Evolutionary conservation across 2,113 vertebrate genomes (phyloP).

Genomic region (Acrocephalus arundinaceus): DNA sequence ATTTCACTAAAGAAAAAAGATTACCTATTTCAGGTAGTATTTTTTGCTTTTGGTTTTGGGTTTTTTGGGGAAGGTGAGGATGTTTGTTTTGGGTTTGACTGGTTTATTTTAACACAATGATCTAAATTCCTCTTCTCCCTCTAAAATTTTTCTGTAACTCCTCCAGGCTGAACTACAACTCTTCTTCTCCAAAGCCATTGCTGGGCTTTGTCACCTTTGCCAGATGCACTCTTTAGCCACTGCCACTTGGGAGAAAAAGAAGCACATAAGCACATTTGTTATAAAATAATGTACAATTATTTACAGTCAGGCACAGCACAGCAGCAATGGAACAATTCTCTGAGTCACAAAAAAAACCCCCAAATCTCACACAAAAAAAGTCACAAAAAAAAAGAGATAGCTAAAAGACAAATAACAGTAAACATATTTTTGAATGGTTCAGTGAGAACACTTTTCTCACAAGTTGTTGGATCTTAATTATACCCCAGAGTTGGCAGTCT

Average conservation of each 20-base stretch:
- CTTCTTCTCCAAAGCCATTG: not conserved
- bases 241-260: not conserved
- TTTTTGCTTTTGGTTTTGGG: not conserved
- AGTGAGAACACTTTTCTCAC: not conserved
- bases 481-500: not conserved
- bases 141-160: not conserved
- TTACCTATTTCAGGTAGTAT: not conserved
- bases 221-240: not conserved
- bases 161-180: not conserved
- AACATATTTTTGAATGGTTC: not conserved
- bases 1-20: not conserved
- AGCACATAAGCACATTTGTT: not conserved
- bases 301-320: not conserved
- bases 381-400: not conserved
- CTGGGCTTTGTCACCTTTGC: not conserved
- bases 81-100: not conserved
- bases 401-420: not conserved
- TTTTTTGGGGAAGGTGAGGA: not conserved
- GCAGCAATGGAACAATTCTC: not conserved
- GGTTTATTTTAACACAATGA: not conserved
- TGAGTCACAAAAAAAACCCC: not conserved
- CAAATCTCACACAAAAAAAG: not conserved
- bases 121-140: not conserved
- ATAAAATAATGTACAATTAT: not conserved
- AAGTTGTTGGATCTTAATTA: not conserved